phyloP scores from a whole-genome alignment of 2,113 vertebrate species.

The Oreocharis arfaki region DNA sequence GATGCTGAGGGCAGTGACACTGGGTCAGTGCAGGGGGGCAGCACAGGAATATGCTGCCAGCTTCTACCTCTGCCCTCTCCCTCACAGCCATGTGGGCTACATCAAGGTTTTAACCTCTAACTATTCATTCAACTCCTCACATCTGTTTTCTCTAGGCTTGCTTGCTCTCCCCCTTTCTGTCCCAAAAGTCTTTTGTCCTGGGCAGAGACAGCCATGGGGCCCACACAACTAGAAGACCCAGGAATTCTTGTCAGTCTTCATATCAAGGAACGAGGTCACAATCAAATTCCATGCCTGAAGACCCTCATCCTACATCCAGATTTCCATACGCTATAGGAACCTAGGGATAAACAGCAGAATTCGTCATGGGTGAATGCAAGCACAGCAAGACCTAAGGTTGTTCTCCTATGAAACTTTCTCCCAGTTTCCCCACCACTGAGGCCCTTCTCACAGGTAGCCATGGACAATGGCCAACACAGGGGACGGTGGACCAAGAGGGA shows the following conservation, averaged over 20 bases:
- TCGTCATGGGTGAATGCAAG: neutral
- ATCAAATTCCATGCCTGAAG: accelerated
- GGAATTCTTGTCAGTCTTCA: accelerated
- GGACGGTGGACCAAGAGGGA: neutral
- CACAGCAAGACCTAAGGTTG: neutral
- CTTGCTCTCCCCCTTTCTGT: neutral
- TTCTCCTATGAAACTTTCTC: neutral
- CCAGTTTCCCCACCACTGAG: neutral
- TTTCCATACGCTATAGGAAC: neutral
- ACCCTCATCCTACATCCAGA: neutral
- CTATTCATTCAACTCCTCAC: neutral
- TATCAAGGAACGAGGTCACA: neutral
- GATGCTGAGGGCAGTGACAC: neutral
- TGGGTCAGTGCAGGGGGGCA: neutral
- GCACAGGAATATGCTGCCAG: neutral
- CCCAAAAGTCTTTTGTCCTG: neutral
- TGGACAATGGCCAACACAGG: neutral
- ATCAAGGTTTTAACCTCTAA: neutral
- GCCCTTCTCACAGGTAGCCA: neutral
- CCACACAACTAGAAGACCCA: neutral
- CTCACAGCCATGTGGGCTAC: neutral
- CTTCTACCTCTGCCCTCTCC: neutral
- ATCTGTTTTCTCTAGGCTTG: neutral
- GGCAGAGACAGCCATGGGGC: neutral
- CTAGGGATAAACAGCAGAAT: neutral